Conservation (phyloP, 2,888 invertebrate species). For the Halocaridina rubra region DNA sequence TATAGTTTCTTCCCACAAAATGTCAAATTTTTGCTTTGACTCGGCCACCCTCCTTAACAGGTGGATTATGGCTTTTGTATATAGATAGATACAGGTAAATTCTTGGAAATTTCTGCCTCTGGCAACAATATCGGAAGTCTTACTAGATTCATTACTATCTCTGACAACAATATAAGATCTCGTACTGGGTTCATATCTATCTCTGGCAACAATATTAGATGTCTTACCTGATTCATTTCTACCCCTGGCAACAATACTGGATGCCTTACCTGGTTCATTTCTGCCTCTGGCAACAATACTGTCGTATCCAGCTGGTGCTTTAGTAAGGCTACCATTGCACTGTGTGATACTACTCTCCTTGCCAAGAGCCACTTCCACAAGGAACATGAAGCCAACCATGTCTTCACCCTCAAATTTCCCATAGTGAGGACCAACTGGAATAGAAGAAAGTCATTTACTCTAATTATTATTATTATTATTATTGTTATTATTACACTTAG, state of each 20-base stretch:
- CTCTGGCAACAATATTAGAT: conserved; percentile 52
- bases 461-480: too few species aligned
- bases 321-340: conserved; percentile 66
- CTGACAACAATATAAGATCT: background rate
- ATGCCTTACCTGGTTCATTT: conserved; percentile 48
- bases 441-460: too few species aligned
- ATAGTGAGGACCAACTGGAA: conserved; percentile 23
- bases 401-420: conserved; percentile 45
- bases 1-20: too few species aligned
- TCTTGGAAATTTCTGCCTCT: too few species aligned
- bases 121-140: background rate
- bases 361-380: conserved; percentile 70
- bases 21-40: too few species aligned
- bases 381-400: conserved; percentile 69
- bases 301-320: conserved; percentile 67
- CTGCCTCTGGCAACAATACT: conserved; percentile 53
- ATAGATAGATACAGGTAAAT: background rate
- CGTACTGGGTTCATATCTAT: conserved; percentile 46
- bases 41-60: too few species aligned
- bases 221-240: conserved; percentile 43
- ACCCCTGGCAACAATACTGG: conserved; percentile 34
- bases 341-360: conserved; percentile 67
- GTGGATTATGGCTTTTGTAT: too few species aligned
- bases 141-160: too few species aligned
- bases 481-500: too few species aligned